Percentiles rank a stretch among this genome's conserved stretches.
These are phyloP conservation scores for Neogale vison DNA, from an alignment of 2,113 vertebrate species.

Conservation along the genomic window DNA sequence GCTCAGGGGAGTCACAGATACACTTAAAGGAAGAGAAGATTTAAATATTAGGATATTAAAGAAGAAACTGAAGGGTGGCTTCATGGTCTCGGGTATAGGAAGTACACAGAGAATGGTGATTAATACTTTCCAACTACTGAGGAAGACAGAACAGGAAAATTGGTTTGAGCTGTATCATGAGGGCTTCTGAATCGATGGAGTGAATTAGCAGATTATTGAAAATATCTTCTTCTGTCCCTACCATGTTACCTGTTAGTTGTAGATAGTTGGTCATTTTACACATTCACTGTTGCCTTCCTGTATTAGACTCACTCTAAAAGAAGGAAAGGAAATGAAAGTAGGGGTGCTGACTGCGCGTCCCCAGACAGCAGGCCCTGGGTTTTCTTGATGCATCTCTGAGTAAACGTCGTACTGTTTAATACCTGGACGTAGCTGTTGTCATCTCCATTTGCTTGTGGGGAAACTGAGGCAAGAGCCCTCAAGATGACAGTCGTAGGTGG, in stretches of 20 bases:
- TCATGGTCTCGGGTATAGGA: not conserved
- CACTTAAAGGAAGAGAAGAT: not conserved
- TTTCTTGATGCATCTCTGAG: not conserved
- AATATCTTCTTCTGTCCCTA: not conserved
- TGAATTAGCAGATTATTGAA: not conserved
- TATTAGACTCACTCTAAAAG: not conserved
- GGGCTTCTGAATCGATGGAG: not conserved
- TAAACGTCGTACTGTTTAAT: not conserved
- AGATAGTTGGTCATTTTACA: not conserved
- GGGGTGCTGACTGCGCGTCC: not conserved
- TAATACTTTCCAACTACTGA: not conserved
- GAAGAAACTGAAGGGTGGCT: not conserved
- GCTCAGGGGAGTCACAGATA: not conserved
- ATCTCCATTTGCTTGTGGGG: not conserved
- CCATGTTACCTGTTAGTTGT: not conserved
- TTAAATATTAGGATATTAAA: not conserved
- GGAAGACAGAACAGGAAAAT: not conserved
- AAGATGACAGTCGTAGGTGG: not conserved
- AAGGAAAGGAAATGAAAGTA: not conserved
- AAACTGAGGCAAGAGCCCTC: not conserved
- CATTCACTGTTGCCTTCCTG: not conserved
- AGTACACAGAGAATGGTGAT: not conserved
- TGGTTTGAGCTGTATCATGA: not conserved
- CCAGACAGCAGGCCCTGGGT: not conserved
- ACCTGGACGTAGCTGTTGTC: not conserved